phyloP scores from a whole-genome alignment of 2,888 invertebrate genomes.

The Drosophila borealis region DNA sequence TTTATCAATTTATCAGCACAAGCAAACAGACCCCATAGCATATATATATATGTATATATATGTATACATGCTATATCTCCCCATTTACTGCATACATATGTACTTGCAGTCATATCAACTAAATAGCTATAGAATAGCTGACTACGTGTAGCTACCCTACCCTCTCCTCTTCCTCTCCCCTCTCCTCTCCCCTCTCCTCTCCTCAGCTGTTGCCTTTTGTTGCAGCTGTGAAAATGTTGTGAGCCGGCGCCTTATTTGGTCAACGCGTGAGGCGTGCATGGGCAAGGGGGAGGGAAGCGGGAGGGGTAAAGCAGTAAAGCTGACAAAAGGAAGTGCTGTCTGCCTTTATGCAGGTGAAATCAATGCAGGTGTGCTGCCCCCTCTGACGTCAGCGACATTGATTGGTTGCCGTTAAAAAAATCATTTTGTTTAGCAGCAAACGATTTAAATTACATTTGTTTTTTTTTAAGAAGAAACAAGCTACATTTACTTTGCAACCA shows the following conservation, averaged over 20 bases:
- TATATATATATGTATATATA: not conserved
- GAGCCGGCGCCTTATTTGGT: constrained; percentile 59
- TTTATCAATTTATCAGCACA: constrained; percentile 56
- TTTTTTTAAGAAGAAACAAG: not conserved
- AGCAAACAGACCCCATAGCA: constrained; percentile 12
- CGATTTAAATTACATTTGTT: constrained; percentile 4
- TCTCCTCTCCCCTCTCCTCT: not conserved
- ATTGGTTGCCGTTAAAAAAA: constrained; percentile 3
- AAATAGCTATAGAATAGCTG: constrained; percentile 10
- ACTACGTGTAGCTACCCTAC: too few species aligned
- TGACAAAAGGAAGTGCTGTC: constrained; percentile 56
- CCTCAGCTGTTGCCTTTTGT: constrained; percentile 27
- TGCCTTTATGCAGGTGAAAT: constrained; percentile 38
- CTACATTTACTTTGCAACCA: not conserved
- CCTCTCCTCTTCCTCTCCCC: not conserved
- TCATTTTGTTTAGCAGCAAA: too few species aligned
- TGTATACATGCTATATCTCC: constrained; percentile 3
- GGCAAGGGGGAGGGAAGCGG: not conserved
- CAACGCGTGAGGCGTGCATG: constrained; percentile 3
- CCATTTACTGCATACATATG: not conserved
- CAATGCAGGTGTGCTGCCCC: constrained; percentile 66
- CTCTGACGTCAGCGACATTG: constrained; percentile 48
- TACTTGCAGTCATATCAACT: constrained; percentile 12
- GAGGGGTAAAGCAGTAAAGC: not conserved
- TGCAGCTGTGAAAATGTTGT: constrained; percentile 58